Conservation (phyloP, 2,888 invertebrate species). For the Scaeva pyrastri region DNA sequence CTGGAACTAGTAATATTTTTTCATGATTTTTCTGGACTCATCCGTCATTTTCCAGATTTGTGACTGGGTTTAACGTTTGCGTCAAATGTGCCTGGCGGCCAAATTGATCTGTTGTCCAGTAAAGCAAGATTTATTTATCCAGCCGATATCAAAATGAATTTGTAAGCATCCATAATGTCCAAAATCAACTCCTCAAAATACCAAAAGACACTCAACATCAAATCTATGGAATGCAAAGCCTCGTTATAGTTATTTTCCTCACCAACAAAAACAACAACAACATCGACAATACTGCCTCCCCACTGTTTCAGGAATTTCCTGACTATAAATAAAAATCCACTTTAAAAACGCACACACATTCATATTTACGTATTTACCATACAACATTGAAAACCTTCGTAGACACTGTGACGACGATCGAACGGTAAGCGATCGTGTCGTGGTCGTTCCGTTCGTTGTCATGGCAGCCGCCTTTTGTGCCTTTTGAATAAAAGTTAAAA, state of each 20-base stretch:
- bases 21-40: no score
- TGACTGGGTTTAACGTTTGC: no score
- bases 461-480: conserved; percentile 1
- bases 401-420: conserved; percentile 64
- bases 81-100: no score
- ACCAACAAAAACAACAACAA: conserved; percentile 12
- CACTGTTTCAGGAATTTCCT: conserved; percentile 64
- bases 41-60: no score
- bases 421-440: conserved; percentile 39
- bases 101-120: no score
- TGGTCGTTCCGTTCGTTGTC: not conserved
- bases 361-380: no score
- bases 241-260: not conserved
- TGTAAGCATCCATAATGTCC: not conserved
- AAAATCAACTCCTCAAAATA: not conserved
- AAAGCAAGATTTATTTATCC: no score
- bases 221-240: conserved; percentile 17
- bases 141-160: no score
- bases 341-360: conserved; percentile 42
- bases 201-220: not conserved
- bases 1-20: no score
- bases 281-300: conserved; percentile 42
- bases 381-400: conserved; percentile 23
- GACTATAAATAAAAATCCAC: conserved; percentile 70
- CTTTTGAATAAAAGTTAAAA: conserved; percentile 4